Percentiles rank a stretch among this genome's conserved stretches.
Conservation (phyloP, 2,888 invertebrate species). For the Myopa testacea region DNA sequence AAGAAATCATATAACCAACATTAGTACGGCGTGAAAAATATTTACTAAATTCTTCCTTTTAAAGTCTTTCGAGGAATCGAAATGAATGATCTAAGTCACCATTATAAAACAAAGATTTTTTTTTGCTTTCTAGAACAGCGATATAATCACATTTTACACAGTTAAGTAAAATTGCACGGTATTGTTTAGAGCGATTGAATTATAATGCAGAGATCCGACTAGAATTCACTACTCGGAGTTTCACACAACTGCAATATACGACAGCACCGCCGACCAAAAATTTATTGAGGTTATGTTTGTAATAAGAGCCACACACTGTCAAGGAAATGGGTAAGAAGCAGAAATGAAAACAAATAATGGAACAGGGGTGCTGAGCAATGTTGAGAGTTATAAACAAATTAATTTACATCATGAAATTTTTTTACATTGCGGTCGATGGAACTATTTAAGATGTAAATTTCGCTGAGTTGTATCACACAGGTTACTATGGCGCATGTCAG, state of each 20-base stretch:
- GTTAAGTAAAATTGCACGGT: background rate
- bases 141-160: conserved; percentile 3
- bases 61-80: too few species aligned
- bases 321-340: conserved; percentile 29
- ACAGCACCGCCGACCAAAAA: conserved; percentile 30
- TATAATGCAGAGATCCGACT: background rate
- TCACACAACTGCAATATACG: conserved; percentile 25
- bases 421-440: too few species aligned
- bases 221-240: background rate
- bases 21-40: too few species aligned
- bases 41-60: too few species aligned
- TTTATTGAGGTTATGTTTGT: conserved; percentile 50
- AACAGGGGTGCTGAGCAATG: background rate
- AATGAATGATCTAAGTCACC: background rate
- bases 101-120: background rate
- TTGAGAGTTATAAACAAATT: too few species aligned
- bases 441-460: too few species aligned
- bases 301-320: conserved; percentile 42
- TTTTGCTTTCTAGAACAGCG: background rate
- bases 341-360: conserved; percentile 36
- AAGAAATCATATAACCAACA: too few species aligned
- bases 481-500: too few species aligned
- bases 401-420: too few species aligned
- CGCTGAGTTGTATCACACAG: too few species aligned
- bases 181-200: background rate